Base-by-base conservation (phyloP, 1,140 invertebrate species). In the Drosophila virilis region DNA sequence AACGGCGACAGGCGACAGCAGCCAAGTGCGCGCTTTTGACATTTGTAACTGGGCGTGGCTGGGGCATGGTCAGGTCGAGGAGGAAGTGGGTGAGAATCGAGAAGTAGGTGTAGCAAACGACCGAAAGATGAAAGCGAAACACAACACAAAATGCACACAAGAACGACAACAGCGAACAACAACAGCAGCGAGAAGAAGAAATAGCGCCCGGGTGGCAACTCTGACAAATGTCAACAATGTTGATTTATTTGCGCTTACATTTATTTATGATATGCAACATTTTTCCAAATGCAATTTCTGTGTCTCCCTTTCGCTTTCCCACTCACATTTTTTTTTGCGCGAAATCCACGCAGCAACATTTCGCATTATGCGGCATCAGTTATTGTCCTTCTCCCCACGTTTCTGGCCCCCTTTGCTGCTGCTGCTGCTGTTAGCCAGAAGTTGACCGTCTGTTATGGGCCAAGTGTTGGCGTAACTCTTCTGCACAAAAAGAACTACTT, bases 251-350 rank as follows among this genome's bases (percentile, higher is more conserved):
- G 79, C 83, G 76, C 74, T 88, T 79, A 88, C 79, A 86, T 88
- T 86, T 86, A 88, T 88, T 88, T 86, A 88, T 88, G 83, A 86
- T 82, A 88, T 86, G 82, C 82, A 82, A 86, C 83, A 86, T 86
- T 86, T 86, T 85, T 78, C 46, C 72, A 85, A 85, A 85, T 86
- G 82, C 82, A 76, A 86, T 86, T 86, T 86, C 68, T 82, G 60
- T 78, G 66, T 80, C 69, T 65, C 57, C 65, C 38, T 37, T 51
- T 45, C 52, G 17, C 57, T 42, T 12, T 55, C 46, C 8, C 22
- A 17, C 17, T 3, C 22, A 8, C 9, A 15, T 3, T 22, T 22
- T 22, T 22, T 22, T 22, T 22, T 22, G 22, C 22, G 2, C 22
- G 22, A 22, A 22, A 28, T 51, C 46, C 12, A 42, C 46, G 13